These are phyloP conservation scores for Brachystomella parvula DNA, from an alignment of 1,140 invertebrate species.

Conservation along the genomic window DNA sequence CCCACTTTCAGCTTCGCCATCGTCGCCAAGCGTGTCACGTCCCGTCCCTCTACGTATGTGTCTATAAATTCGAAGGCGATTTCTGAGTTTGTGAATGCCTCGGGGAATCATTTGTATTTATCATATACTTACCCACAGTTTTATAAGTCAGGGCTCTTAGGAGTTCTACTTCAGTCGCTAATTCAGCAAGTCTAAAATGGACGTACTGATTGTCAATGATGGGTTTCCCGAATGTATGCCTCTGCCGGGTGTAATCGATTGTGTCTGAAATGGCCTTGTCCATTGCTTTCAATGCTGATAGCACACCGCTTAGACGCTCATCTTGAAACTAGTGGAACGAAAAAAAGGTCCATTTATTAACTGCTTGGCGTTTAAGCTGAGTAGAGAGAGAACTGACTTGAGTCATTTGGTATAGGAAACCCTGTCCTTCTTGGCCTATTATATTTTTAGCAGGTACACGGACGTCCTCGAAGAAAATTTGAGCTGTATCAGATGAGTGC, in stretches of 20 bases:
- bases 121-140: no score
- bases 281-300: constrained; percentile 44
- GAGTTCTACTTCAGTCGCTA: constrained; percentile 52
- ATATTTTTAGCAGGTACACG: constrained; percentile 49
- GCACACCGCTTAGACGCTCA: constrained; percentile 47
- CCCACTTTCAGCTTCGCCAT: constrained; percentile 53
- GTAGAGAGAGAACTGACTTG: no score
- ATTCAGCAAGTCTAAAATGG: constrained; percentile 51
- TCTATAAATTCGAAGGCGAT: constrained; percentile 39
- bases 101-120: no score
- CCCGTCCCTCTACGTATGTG: constrained; percentile 46
- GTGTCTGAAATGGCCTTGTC: constrained; percentile 46
- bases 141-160: no score
- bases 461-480: constrained; percentile 55
- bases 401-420: constrained; percentile 56
- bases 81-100: no score
- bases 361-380: no score
- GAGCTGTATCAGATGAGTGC: constrained; percentile 51
- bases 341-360: no score
- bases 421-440: constrained; percentile 53
- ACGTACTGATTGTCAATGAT: constrained; percentile 51
- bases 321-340: constrained; percentile 51
- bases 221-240: constrained; percentile 48
- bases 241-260: constrained; percentile 48
- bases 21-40: constrained; percentile 52